Evolutionary conservation across 2,797 vertebrate species (phyloP), one percentile per base, ranked within the genome.

Genomic region (Chaetophractus vellerosus): DNA sequence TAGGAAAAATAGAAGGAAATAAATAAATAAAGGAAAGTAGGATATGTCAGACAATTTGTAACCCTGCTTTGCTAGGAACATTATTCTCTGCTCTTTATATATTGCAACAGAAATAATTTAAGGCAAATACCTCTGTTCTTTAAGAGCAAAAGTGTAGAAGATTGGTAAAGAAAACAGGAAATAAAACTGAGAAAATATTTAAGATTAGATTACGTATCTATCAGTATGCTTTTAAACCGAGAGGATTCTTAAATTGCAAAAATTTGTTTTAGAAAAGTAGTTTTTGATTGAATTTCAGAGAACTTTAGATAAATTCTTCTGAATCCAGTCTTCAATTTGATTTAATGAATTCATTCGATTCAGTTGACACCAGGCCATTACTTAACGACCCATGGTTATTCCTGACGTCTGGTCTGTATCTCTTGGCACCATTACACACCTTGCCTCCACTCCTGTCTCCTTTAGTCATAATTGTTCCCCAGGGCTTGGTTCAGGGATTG

Each of bases 181-280:
- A 74, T 16, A 63, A 66, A 90, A 41, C 31, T 18, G 7, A 63
- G 57, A 55, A 68, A 66, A 55, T 72, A n/a, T 9, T 88, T 28
- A 63, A 85, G n/a, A 68, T 59, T 50, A 69, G 28, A 59, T 87
- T 31, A 33, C 7, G 4, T 48, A 79, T 57, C 9, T 64, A 0
- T 79, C 24, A 68, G 31, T 82, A 66, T 66, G 6, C 31, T 86
- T 78, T 93, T 91, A 57, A 91, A 41, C 21, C 38, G 68, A 85
- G 16, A 26, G 10, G 23, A 81, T 16, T 55, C 64, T 59, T 31
- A 68, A 52, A 79, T 50, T 78, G 6, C 31, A 85, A 11, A 63
- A 90, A 4, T 87, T 78, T 94, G 61, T 52, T 79, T 86, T 80
- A n/a, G 28, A 88, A 90, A 92, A 86, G n/a, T 61, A 26, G 36